Percentiles rank a stretch among this genome's conserved stretches.
Conservation (phyloP, 2,797 vertebrate genomes). For the Notamacropus eugenii region DNA sequence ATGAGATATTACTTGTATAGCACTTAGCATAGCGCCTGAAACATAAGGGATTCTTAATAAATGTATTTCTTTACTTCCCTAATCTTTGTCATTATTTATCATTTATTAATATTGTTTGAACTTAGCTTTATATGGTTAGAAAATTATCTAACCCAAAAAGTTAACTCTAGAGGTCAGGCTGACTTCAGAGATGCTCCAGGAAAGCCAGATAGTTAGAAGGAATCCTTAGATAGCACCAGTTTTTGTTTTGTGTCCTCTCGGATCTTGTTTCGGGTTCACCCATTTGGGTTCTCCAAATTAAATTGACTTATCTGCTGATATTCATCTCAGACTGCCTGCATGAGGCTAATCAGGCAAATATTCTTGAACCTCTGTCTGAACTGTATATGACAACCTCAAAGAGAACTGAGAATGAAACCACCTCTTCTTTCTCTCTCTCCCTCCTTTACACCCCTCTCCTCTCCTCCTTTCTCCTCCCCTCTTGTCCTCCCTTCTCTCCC, state of each 20-base stretch:
- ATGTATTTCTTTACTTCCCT: background rate
- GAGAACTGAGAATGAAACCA: background rate
- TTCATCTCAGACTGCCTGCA: background rate
- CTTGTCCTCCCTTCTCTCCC: too few species aligned
- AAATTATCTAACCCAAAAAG: background rate
- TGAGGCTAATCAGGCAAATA: background rate
- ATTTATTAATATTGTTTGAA: background rate
- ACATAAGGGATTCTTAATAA: background rate
- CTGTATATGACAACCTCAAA: background rate
- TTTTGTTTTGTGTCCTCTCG: background rate
- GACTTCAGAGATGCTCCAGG: background rate
- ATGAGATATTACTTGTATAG: background rate
- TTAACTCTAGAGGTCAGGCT: background rate
- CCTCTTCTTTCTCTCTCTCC: background rate
- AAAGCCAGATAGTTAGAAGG: background rate
- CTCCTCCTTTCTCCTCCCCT: background rate
- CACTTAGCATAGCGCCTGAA: background rate
- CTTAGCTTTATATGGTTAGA: background rate
- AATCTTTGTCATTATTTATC: background rate
- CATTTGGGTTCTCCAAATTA: background rate
- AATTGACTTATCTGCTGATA: background rate
- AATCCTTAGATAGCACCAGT: background rate
- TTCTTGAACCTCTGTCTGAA: too few species aligned
- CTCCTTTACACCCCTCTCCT: accelerated
- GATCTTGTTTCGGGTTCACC: background rate